Evolutionary conservation across 2,888 invertebrate species (phyloP), one percentile per base, ranked within the genome.

Genomic region (Exocentrus adspersus): DNA sequence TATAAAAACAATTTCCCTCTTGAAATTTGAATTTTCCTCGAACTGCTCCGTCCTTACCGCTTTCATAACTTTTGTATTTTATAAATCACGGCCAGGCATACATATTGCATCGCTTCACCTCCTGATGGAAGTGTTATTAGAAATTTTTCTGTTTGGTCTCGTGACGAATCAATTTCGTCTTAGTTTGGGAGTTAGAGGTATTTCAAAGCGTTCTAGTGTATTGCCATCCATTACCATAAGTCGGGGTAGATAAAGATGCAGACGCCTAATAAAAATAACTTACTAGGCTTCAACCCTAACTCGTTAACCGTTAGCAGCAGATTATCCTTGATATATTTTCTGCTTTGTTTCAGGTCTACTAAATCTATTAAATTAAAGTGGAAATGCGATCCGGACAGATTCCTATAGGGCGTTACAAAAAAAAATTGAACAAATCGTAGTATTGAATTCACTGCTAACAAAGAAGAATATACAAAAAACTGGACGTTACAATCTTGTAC

Each of bases 11-110:
- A 54, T 54, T 43, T 54, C 54, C 43, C 20, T 28, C 43, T 28
- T 43, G 54, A 43, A 45, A 54, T 54, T 54, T 54, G 43, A 54
- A 54, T 54, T 54, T 54, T 43, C 28, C 28, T 54, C 43, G 43
- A 45, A 43, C n/a, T 14, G 43, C 43, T 43, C 24, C 9, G 12
- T 42, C 24, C 42, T 45, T 54, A 30, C 12, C 54, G 43, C 21
- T 54, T 43, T 54, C 54, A 54, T 54, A 54, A 54, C 43, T 54
- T 54, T 43, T 45, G 20, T 54, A 45, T 54, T 43, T 54, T 54
- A 54, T 28, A 43, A 54, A 28, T 45, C 43, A 20, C 10, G 54
- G 54, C 28, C 43, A 24, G n/a, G 54, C 43, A 42, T 54, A 43
- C 54, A 54, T 54, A 54, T 43, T 54, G 19, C 17, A 54, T 54